Base-by-base conservation (phyloP, 2,797 vertebrate species). In the Tapera naevia region DNA sequence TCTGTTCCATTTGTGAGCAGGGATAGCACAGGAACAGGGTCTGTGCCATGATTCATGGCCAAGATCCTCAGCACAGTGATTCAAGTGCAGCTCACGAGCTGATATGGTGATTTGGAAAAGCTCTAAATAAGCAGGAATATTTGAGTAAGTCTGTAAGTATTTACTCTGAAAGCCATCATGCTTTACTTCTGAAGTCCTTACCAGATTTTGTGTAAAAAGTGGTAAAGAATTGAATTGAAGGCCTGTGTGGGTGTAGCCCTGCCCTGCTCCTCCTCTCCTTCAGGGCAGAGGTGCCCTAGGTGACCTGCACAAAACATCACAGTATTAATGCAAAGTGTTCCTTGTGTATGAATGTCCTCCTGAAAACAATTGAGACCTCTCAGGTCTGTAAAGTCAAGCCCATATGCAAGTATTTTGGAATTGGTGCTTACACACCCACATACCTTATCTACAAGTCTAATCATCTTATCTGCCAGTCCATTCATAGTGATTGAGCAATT, bases 221-320 rank as follows among this genome's bases (percentile, higher is more conserved):
- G 4, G 24, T 43, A 28, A 43, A 8, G 27, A 46, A 48, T 7
- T 17, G 15, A 60, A 70, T 64, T 43, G 32, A 73, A 62, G 3
- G 8, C 28, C 16, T 10, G 22, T 71, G 13, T 17, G 0, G 1
- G 48, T 1, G 0, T 57, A 30, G 16, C 15, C n/a, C n/a, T 37
- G n/a, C 21, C 17, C 41, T 79, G n/a, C 57, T 17, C 22, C 21
- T 48, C 46, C 46, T 12, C 46, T 24, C 46, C 46, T 53, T 53
- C 13, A 32, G 61, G 27, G 51, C 37, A 27, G 45, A 70, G 46
- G 46, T 46, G 60, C 37, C n/a, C 7, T 8, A 3, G 14, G 54
- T 56, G 43, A 35, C 54, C 18, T 37, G 23, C 43, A 24, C 18
- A 51, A 39, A 18, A 39, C 18, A 19, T 13, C 22, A 28, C 33